Evolutionary conservation across 2,113 vertebrate genomes (phyloP).

Genomic region (Nansenia antarctica): DNA sequence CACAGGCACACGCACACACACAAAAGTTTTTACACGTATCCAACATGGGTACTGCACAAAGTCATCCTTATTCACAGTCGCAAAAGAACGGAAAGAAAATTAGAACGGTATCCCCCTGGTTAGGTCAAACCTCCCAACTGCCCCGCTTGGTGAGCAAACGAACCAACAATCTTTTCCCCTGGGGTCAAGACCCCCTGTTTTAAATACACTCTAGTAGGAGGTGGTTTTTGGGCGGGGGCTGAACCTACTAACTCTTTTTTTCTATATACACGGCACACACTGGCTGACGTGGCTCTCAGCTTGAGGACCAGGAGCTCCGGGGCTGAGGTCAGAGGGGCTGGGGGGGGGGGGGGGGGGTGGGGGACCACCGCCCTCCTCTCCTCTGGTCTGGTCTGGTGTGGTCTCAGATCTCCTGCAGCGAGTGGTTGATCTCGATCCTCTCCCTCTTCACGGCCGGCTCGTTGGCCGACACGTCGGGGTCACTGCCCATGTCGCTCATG

Average conservation of each 20-base stretch:
- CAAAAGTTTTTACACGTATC: conserved; percentile 47
- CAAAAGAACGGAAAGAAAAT: conserved; percentile 40
- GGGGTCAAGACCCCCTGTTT: conserved; percentile 7
- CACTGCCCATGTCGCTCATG: conserved; percentile 76
- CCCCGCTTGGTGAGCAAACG: conserved; percentile 1
- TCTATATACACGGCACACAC: conserved; percentile 60
- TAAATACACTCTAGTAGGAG: conserved; percentile 15
- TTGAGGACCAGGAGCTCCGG: too few relatives aligned
- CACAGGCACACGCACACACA: conserved; percentile 37
- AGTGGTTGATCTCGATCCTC: conserved; percentile 83
- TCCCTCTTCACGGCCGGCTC: conserved; percentile 92
- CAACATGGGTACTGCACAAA: conserved; percentile 58
- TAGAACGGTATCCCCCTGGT: conserved; percentile 45
- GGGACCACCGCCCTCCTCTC: not conserved
- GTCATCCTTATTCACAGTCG: conserved; percentile 67
- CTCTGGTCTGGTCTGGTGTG: not conserved
- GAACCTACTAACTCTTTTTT: conserved; percentile 37
- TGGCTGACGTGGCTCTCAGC: conserved; percentile 16
- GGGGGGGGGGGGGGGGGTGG: not conserved
- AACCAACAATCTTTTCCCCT: conserved; percentile 19
- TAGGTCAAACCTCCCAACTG: conserved; percentile 34
- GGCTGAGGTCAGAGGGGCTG: not conserved
- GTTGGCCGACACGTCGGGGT: conserved; percentile 71
- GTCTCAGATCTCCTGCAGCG: conserved; percentile 89
- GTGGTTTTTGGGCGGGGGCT: not conserved